Base-by-base conservation (phyloP, 2,888 invertebrate species). In the Alsophila aescularia region DNA sequence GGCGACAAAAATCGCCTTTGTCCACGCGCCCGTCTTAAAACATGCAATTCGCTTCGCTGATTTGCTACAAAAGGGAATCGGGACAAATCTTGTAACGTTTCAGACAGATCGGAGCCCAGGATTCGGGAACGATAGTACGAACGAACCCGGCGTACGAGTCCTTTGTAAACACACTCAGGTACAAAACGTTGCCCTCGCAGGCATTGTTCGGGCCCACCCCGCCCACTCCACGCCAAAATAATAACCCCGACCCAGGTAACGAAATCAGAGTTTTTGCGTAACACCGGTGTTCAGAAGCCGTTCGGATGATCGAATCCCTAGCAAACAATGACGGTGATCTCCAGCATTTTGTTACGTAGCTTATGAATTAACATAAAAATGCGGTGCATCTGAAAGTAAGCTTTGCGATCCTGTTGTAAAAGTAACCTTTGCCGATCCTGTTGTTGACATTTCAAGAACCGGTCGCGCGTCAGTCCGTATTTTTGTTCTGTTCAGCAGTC, bases 101-200 rank as follows among this genome's bases (percentile, higher is more conserved):
- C 79, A 90, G 90, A 90, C 90, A 76, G 66, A 39, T 52, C 69
- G 90, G 90, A 81, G 87, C 87, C 89, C 68, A 67, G 63, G 67
- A 40, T 62, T 64, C 42, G 43, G 59, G 58, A 55, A 51, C 62
- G 64, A 61, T 60, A 61, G 54, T 56, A 53, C 31, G 50, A 52
- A 53, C 31, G 50, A 52, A 43, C 52, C 74, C 68, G 72, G 69
- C 73, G 66, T 72, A 73, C 69, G 74, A 72, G 68, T 79, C 83
- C 86, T 87, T 85, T 85, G 83, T 87, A 87, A 88, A 90, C 78
- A 87, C 59, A 57, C 67, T 77, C 90, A 91, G 90, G 90, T 90
- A 90, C 75, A 88, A 84, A 84, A 79, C 66, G 29, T 79, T 81
- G 78, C 83, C 77, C 75, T 74, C 68, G 58, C 52, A 58, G 32